Base-by-base conservation (phyloP, 1,140 invertebrate genomes). In the Orussus abietinus region DNA sequence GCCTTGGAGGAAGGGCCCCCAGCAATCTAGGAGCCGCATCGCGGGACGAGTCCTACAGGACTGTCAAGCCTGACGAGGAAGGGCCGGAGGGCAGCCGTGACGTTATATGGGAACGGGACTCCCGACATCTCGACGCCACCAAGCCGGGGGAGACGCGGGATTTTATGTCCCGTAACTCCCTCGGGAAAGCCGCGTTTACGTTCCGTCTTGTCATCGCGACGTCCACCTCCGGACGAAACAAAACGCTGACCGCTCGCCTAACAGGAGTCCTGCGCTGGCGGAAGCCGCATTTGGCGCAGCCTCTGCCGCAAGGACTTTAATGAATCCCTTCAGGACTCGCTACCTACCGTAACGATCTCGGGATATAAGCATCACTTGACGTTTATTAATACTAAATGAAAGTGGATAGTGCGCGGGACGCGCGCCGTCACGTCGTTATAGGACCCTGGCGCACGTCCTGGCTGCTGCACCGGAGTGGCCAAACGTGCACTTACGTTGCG, bases 121-220 rank as follows among this genome's bases (percentile, higher is more conserved):
- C 53, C 53, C 69, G 68, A 71, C 64, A 68, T 72, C 62, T 64
- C 55, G 66, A 66, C 66, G 68, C 66, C 67, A 59, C 13, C 40
- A 48, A 54, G 51, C 47, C 51, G 48, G 56, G 59, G 57, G 50
- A 63, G 57, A 59, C 42, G 50, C 56, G 49, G 62, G 58, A 66
- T 69, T 73, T 71, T 71, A 72, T 71, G 67, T 66, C 57, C 62
- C 62, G 64, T 66, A 67, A 67, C 69, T 69, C 64, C 65, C 66
- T 55, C 48, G 59, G 60, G 62, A 66, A 55, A 14, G 28, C 49
- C 49, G 41, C 59, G 53, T 68, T 68, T 69, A 69, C 63, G 63
- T 59, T 59, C 63, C 51, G 63, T 62, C 53, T 59, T 60, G 62
- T 68, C 68, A 68, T 69, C 63, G 62, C 65, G 57, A 65, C 64